Evolutionary conservation across 2,113 vertebrate genomes (phyloP).

Genomic region (Oceanodroma tethys): DNA sequence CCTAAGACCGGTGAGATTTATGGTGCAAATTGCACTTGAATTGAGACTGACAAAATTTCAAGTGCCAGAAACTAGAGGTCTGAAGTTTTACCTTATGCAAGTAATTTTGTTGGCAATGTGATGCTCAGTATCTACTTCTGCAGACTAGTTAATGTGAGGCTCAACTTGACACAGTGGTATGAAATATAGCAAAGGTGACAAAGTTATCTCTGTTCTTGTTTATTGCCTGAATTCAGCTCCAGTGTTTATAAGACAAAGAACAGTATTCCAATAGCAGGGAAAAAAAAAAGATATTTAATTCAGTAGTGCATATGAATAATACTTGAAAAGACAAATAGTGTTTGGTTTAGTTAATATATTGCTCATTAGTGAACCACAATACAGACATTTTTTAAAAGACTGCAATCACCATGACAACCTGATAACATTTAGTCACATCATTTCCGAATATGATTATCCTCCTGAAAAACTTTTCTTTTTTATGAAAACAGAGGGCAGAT

Average conservation of each 20-base stretch:
- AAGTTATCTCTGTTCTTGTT: conserved; percentile 56
- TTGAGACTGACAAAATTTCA: neutral
- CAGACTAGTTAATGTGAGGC: neutral
- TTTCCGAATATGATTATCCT: conserved; percentile 51
- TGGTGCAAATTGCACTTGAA: neutral
- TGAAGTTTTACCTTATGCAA: neutral
- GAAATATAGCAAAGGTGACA: conserved; percentile 40
- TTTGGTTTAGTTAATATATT: conserved; percentile 59
- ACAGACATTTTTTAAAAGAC: conserved; percentile 67
- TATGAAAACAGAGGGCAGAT: conserved; percentile 35
- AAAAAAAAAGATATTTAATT: neutral
- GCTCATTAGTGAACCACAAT: conserved; percentile 59
- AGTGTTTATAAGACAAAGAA: conserved; percentile 32
- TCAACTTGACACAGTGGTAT: neutral
- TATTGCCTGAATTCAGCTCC: conserved; percentile 43
- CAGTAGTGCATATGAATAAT: conserved; percentile 46
- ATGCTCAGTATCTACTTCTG: neutral
- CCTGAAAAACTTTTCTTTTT: conserved; percentile 35
- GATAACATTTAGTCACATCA: conserved; percentile 46
- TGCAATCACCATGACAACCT: conserved; percentile 41
- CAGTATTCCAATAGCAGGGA: neutral
- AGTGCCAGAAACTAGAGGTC: neutral
- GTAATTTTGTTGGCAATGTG: neutral
- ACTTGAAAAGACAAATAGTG: conserved; percentile 61
- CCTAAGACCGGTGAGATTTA: neutral